These are phyloP conservation scores for Lutraria lutraria DNA, from an alignment of 2,888 invertebrate genomes.

Conservation along the genomic window DNA sequence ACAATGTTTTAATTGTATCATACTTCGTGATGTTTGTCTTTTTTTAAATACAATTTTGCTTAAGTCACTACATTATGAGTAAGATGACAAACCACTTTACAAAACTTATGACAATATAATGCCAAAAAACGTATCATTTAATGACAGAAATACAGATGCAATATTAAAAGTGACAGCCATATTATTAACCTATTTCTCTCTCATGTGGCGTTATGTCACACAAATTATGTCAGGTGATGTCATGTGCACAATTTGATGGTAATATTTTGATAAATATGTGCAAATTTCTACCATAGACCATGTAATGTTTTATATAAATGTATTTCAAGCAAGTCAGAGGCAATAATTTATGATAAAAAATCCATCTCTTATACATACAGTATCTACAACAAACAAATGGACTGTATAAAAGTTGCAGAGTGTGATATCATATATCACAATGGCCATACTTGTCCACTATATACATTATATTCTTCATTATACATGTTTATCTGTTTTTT, in stretches of 20 bases:
- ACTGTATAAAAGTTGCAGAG: too few species aligned
- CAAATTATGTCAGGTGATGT: slow-evolving; percentile 11
- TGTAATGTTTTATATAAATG: background rate
- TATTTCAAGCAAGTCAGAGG: background rate
- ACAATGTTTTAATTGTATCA: background rate
- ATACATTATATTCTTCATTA: too few species aligned
- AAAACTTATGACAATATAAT: slow-evolving; percentile 2
- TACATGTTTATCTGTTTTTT: too few species aligned
- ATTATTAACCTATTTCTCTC: slow-evolving; percentile 5
- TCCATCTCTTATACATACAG: too few species aligned
- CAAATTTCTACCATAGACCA: background rate
- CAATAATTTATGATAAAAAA: background rate
- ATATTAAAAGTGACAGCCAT: slow-evolving; percentile 7
- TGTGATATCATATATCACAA: too few species aligned
- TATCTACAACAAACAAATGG: too few species aligned
- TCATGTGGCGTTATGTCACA: slow-evolving; percentile 21
- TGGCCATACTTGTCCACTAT: too few species aligned
- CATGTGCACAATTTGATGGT: slow-evolving; percentile 15
- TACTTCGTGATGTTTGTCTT: background rate
- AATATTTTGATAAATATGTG: background rate
- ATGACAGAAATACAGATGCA: slow-evolving; percentile 17
- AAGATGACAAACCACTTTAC: slow-evolving; percentile 9
- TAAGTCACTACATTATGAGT: slow-evolving; percentile 18
- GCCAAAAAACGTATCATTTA: slow-evolving; percentile 14
- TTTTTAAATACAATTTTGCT: background rate